Base-by-base conservation (phyloP, 1,140 invertebrate genomes). In the Musca vetustissima region DNA sequence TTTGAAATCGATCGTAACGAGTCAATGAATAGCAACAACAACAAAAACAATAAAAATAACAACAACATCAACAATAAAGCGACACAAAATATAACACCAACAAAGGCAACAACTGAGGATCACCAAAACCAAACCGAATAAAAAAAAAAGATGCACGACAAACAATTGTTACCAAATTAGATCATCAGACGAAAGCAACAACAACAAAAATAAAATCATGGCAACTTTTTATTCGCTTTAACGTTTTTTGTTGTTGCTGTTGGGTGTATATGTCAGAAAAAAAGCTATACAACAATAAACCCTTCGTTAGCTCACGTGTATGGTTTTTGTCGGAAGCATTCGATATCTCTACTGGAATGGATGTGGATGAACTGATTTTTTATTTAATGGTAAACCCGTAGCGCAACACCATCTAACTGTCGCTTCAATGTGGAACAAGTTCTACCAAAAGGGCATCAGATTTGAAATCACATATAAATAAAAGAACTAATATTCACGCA, bases 161-260 rank as follows among this genome's bases (percentile, higher is more conserved):
- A 78, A 80, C 76, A 78, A 77, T 77, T 80, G 78, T 76, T 80
- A 79, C 76, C 76, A 80, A 80, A 80, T 80, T 80, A 80, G 78
- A 80, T 80, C 78, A 80, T 80, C 78, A 80, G 72, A 61, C n/a
- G n/a, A n/a, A n/a, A n/a, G n/a, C n/a, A n/a, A n/a, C 22, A 17
- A 59, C 24, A 28, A 14, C 24, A 28, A 57, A 14, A 59, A 28
- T 9, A 28, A 28, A 28, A 32, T 9, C 7, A 59, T 17, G 36
- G 36, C 36, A 43, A 43, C 36, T 43, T 43, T 43, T 43, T 43
- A 43, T 43, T 43, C 36, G 36, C 36, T 43, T 43, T 43, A 43
- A 8, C 13, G 36, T 4, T 43, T 4, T 43, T 43, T 43, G 6
- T 43, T 7, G 6, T 43, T n/a, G n/a, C n/a, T n/a, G n/a, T n/a